phyloP scores from a whole-genome alignment of 1,140 invertebrate species.

The Drosophila paulistorum region DNA sequence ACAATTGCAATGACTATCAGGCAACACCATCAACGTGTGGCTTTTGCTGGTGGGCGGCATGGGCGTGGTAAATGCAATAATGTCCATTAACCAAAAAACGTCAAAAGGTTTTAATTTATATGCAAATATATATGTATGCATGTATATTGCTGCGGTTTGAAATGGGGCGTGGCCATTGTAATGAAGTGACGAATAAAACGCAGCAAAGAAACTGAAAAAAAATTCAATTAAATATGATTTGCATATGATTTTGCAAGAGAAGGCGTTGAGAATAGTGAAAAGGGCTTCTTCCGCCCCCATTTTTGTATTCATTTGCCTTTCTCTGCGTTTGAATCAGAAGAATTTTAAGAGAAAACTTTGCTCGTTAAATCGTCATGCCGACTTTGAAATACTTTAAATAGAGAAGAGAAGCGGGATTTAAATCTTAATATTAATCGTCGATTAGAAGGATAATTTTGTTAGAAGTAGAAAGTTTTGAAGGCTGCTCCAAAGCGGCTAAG shows the following conservation, averaged over 20 bases:
- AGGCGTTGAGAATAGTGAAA: neutral
- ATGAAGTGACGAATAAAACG: constrained; percentile 21
- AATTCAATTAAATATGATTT: constrained; percentile 51
- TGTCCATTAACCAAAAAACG: constrained; percentile 55
- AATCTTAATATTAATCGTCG: no score
- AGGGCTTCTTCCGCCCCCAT: neutral
- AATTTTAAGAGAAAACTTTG: neutral
- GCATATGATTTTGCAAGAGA: constrained; percentile 1
- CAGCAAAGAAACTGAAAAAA: constrained; percentile 6
- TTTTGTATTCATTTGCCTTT: neutral
- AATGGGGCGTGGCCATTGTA: constrained; percentile 42
- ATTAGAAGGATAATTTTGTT: no score
- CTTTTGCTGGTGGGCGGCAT: constrained; percentile 25
- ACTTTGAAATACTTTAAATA: neutral
- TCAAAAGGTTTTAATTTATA: constrained; percentile 66
- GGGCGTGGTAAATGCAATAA: constrained; percentile 60
- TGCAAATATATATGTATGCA: constrained; percentile 45
- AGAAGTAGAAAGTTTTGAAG: no score
- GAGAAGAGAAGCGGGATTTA: no score
- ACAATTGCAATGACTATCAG: constrained; percentile 4
- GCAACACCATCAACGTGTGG: constrained; percentile 31
- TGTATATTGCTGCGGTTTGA: neutral
- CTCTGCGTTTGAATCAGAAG: neutral
- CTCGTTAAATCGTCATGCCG: neutral
- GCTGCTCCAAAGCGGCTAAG: no score